Evolutionary conservation across 2,888 invertebrate species (phyloP).

Genomic region (Tetranychus truncatus): DNA sequence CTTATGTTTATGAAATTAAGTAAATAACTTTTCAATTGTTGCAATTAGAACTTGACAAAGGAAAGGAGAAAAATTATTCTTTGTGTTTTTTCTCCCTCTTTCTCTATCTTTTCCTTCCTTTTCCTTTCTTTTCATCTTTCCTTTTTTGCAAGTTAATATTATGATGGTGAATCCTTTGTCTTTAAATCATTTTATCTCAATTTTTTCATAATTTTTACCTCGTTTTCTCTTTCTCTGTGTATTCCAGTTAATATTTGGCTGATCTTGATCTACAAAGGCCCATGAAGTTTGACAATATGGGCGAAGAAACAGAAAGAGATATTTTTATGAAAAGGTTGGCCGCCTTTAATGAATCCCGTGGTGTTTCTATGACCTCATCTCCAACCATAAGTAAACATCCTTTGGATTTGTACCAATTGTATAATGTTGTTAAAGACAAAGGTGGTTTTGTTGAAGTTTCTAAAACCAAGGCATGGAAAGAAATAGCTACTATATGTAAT

Average conservation of each 20-base stretch:
- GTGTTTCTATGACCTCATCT: constrained; percentile 83
- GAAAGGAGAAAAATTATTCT: not conserved
- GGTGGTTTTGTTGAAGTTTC: constrained; percentile 99
- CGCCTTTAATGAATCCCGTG: constrained; percentile 85
- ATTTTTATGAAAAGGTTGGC: constrained; percentile 86
- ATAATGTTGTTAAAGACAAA: constrained; percentile 85
- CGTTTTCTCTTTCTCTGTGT: not conserved
- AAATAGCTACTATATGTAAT: constrained; percentile 81
- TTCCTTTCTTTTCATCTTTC: not conserved
- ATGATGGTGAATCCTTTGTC: not conserved
- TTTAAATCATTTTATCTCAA: not conserved
- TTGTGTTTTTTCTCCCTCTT: not conserved
- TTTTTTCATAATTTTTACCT: not conserved
- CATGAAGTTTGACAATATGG: constrained; percentile 42
- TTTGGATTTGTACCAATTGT: constrained; percentile 90
- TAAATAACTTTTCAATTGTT: not conserved
- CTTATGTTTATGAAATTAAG: not conserved
- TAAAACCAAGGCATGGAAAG: constrained; percentile 98
- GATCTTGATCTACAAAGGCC: not conserved
- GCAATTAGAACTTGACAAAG: not conserved
- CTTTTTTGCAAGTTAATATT: not conserved
- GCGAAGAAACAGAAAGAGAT: constrained; percentile 81
- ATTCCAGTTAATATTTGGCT: not conserved
- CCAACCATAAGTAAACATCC: constrained; percentile 97
- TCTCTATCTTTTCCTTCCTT: not conserved